These are phyloP conservation scores for Drosophila monieri DNA, from an alignment of 2,888 invertebrate species.

Conservation along the genomic window DNA sequence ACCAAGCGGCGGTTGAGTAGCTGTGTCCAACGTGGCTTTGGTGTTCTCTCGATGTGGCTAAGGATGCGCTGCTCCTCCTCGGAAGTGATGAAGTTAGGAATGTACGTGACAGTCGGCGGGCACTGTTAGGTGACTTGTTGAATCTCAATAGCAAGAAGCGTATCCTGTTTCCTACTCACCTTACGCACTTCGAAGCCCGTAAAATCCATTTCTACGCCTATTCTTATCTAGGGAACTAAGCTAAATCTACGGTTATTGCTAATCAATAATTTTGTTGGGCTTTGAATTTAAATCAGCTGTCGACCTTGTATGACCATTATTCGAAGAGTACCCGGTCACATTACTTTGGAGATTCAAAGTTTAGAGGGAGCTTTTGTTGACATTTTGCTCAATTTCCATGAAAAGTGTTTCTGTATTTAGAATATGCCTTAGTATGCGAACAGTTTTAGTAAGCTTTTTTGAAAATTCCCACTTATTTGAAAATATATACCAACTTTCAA, in stretches of 20 bases:
- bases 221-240: constrained; percentile 41
- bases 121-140: constrained; percentile 64
- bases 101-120: constrained; percentile 86
- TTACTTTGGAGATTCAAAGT: neutral
- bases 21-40: constrained; percentile 98
- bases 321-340: neutral
- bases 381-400: neutral
- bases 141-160: neutral
- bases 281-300: constrained; percentile 38
- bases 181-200: constrained; percentile 81
- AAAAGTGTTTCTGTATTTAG: neutral
- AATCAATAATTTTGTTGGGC: constrained; percentile 65
- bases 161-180: constrained; percentile 48
- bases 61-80: constrained; percentile 90
- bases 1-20: constrained; percentile 95
- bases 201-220: constrained; percentile 75
- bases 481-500: neutral
- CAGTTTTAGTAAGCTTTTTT: neutral
- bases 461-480: neutral
- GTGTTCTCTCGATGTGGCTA: constrained; percentile 90
- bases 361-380: neutral
- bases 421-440: neutral
- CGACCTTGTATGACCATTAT: constrained; percentile 2
- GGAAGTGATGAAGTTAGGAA: constrained; percentile 93
- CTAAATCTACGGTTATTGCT: constrained; percentile 43